Conservation (phyloP, 2,797 vertebrate species). For the Gambelia wislizenii region DNA sequence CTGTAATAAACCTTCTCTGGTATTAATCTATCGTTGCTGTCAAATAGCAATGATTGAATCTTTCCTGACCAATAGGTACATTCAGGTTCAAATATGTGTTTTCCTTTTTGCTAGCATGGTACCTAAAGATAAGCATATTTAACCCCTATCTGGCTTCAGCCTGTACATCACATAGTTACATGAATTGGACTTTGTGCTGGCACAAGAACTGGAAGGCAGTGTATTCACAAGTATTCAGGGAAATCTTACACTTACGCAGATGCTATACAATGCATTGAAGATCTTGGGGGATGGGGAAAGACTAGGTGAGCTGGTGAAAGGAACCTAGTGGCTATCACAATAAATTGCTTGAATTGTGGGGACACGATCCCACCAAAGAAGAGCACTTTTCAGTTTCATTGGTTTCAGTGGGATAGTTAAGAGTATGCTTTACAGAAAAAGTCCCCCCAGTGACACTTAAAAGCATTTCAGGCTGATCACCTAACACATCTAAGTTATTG, state of each 20-base stretch:
- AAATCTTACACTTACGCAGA: background rate
- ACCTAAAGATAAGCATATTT: background rate
- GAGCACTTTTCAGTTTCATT: background rate
- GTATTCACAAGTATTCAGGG: background rate
- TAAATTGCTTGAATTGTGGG: background rate
- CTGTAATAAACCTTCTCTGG: background rate
- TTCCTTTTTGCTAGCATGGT: background rate
- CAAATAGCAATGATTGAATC: slow-evolving; percentile 49
- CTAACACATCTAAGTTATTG: background rate
- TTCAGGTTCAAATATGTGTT: background rate
- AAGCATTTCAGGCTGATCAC: background rate
- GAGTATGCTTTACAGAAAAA: background rate
- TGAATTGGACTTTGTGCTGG: background rate
- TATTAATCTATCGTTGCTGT: slow-evolving; percentile 56
- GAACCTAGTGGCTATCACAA: too few relatives aligned
- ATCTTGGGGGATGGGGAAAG: background rate
- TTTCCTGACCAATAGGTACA: slow-evolving; percentile 11
- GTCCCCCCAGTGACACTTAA: background rate
- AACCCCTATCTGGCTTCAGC: background rate
- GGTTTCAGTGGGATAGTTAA: background rate
- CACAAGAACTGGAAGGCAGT: background rate
- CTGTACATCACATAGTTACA: background rate
- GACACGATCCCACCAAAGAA: background rate
- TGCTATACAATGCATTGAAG: background rate
- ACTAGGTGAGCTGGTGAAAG: background rate